Percentiles rank a stretch among this genome's conserved stretches.
Conservation (phyloP, 2,113 vertebrate genomes). For the Microtus richardsoni region DNA sequence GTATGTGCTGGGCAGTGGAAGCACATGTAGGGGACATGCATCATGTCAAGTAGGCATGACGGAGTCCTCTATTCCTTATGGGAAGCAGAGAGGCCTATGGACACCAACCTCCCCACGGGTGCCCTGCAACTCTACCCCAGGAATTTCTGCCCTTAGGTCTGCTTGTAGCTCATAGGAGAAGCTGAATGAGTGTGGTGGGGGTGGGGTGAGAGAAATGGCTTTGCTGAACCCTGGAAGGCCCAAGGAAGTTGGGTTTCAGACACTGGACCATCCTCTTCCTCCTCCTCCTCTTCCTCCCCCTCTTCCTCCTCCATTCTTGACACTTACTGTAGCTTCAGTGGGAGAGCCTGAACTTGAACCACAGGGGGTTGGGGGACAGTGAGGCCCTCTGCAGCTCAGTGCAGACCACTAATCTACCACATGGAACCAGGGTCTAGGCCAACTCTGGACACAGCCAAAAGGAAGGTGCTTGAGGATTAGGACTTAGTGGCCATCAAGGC, state of each 20-base stretch:
- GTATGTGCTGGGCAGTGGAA: not conserved
- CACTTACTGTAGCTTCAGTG: not conserved
- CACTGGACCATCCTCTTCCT: not conserved
- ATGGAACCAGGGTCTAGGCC: no score
- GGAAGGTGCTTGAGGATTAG: not conserved
- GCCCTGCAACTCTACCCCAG: not conserved
- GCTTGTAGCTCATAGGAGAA: no score
- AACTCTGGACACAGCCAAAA: not conserved
- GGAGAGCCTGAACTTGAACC: not conserved
- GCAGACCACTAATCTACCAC: no score
- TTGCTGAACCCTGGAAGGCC: not conserved
- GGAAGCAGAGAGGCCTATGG: not conserved
- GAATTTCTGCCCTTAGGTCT: not conserved
- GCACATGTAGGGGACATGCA: accelerated
- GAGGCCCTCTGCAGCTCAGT: not conserved
- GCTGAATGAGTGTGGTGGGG: not conserved
- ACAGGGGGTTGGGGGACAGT: not conserved
- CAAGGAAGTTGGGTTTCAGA: accelerated
- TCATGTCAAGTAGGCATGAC: accelerated
- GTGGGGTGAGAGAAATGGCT: not conserved
- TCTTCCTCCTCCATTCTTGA: accelerated
- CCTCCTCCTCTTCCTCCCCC: no score
- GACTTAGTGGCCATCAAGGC: not conserved
- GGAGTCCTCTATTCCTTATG: not conserved
- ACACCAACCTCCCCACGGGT: not conserved